Percentiles rank a stretch among this genome's conserved stretches.
Conservation (phyloP, 2,113 vertebrate genomes). For the Xiphophorus couchianus region DNA sequence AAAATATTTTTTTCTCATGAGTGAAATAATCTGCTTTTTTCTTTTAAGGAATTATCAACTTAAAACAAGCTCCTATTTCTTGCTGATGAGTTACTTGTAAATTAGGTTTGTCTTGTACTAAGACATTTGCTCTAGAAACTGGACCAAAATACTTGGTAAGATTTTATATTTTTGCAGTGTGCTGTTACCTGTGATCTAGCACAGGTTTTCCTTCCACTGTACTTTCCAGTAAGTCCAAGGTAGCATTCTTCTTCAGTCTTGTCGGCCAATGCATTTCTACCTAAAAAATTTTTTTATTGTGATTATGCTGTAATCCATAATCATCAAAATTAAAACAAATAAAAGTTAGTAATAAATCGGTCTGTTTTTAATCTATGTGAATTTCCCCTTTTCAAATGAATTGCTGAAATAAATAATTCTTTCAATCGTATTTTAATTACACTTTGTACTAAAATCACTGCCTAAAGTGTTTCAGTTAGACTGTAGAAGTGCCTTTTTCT, state of each 20-base stretch:
- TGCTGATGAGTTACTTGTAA: too few species aligned
- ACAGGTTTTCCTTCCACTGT: neutral
- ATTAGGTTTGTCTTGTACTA: too few species aligned
- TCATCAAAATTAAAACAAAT: neutral
- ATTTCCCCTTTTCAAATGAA: neutral
- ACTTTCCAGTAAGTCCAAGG: neutral
- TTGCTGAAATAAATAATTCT: neutral
- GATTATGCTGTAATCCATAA: neutral
- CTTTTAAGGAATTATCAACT: too few species aligned
- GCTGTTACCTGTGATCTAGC: neutral
- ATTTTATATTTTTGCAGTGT: too few species aligned
- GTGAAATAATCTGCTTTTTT: too few species aligned
- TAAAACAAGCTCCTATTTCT: too few species aligned
- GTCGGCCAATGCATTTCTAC: neutral
- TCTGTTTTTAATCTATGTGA: neutral
- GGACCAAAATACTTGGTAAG: too few species aligned
- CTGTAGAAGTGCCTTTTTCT: constrained; percentile 65
- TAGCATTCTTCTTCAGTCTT: too few species aligned
- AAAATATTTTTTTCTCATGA: too few species aligned
- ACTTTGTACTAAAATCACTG: constrained; percentile 50
- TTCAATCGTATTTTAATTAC: neutral
- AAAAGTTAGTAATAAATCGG: neutral
- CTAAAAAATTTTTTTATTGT: neutral
- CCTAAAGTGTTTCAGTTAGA: constrained; percentile 36
- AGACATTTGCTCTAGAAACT: too few species aligned